Percentiles rank a stretch among this genome's conserved stretches.
phyloP scores from a whole-genome alignment of 2,888 invertebrate genomes.

The Chloroclysta siterata region DNA sequence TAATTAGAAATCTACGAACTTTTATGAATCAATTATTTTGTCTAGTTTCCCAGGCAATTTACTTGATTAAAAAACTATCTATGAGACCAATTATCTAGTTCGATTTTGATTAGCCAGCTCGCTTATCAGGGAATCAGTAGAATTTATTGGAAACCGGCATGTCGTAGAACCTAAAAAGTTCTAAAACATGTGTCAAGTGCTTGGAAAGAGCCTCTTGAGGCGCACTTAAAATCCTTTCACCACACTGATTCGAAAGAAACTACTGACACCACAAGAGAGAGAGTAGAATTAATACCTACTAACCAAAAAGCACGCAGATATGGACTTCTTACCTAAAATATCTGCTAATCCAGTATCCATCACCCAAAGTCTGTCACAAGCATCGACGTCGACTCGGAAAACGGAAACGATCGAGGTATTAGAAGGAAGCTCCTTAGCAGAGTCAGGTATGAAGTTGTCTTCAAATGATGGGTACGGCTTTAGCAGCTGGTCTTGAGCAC shows the following conservation, averaged over 20 bases:
- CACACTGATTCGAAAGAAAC: no score
- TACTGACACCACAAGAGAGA: no score
- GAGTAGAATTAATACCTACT: neutral
- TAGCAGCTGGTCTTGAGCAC: conserved; percentile 88
- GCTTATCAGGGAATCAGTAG: no score
- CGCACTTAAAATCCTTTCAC: no score
- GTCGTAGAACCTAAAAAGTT: no score
- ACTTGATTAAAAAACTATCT: neutral
- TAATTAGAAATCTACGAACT: neutral
- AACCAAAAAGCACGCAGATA: neutral
- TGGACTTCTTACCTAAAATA: conserved; percentile 85
- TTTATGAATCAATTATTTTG: neutral
- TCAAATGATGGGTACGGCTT: conserved; percentile 91
- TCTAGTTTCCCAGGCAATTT: conserved; percentile 15
- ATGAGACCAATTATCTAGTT: neutral
- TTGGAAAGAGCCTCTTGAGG: no score
- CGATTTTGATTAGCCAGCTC: neutral
- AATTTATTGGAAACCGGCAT: no score
- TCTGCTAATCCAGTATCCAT: conserved; percentile 92
- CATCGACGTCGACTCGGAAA: conserved; percentile 89
- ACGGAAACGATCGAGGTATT: conserved; percentile 89
- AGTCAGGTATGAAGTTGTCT: conserved; percentile 89
- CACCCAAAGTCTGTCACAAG: conserved; percentile 92
- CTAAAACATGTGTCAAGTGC: no score
- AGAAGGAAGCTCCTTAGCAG: conserved; percentile 73